These are phyloP conservation scores for Ispidina picta DNA, from an alignment of 2,797 vertebrate species.

Conservation along the genomic window DNA sequence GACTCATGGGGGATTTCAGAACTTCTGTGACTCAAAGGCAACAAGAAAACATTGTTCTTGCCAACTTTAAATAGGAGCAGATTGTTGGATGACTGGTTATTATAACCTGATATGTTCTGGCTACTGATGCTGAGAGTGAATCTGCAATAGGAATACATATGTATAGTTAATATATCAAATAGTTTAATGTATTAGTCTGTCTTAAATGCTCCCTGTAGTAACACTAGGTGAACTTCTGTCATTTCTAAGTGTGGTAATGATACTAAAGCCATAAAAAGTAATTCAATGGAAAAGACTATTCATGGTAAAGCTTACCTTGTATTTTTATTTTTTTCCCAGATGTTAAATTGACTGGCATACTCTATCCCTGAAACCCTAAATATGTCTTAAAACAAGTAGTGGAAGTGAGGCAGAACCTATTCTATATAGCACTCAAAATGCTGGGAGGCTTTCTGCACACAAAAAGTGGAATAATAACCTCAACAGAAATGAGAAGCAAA, in stretches of 20 bases:
- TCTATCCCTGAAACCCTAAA: not conserved
- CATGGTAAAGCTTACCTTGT: not conserved
- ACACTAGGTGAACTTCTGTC: not conserved
- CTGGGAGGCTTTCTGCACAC: not conserved
- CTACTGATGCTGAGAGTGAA: not conserved
- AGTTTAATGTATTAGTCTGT: not conserved
- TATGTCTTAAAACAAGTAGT: not conserved
- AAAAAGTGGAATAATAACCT: not conserved
- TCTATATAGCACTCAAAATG: not conserved
- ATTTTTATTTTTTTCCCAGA: not conserved
- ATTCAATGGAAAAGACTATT: not conserved
- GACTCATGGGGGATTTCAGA: not conserved
- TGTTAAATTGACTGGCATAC: not conserved
- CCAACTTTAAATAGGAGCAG: not conserved
- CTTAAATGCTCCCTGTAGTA: not conserved
- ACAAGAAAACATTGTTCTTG: not conserved
- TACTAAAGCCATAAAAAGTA: not conserved
- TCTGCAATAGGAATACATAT: not conserved
- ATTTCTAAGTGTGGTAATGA: not conserved
- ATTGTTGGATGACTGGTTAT: not conserved
- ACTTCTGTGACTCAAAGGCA: not conserved
- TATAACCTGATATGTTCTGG: not conserved
- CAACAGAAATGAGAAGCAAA: not conserved
- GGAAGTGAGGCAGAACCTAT: not conserved
- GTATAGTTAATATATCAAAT: not conserved